Conservation (phyloP, 2,888 invertebrate species). For the Sylvicola fuscatus region DNA sequence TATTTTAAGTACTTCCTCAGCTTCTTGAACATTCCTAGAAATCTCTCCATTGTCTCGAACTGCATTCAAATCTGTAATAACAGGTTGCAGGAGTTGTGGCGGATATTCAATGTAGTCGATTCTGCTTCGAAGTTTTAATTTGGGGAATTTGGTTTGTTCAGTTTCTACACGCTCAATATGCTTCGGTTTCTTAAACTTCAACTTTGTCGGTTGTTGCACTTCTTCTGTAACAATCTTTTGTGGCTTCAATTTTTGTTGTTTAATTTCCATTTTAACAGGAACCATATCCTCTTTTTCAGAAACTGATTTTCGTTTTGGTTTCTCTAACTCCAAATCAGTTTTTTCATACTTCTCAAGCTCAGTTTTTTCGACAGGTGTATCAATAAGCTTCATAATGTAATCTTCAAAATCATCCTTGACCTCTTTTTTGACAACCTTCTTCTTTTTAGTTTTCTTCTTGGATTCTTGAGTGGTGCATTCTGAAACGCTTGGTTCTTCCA, state of each 20-base stretch:
- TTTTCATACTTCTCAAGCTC: conserved; percentile 22
- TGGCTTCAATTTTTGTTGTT: no score
- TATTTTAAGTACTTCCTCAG: conserved; percentile 37
- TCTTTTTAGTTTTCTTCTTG: background rate
- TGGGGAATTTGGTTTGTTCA: conserved; percentile 33
- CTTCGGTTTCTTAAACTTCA: conserved; percentile 27
- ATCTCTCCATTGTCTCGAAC: conserved; percentile 41
- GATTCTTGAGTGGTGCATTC: background rate
- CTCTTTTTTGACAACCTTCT: no score
- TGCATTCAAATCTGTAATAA: conserved; percentile 32
- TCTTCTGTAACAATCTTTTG: no score
- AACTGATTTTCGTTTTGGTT: conserved; percentile 9
- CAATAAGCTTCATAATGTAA: no score
- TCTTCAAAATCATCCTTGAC: no score
- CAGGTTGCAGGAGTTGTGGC: conserved; percentile 31
- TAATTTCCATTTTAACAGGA: no score
- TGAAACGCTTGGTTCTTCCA: no score
- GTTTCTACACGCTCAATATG: conserved; percentile 26
- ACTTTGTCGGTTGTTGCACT: conserved; percentile 34
- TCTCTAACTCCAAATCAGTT: conserved; percentile 15
- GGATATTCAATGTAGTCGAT: conserved; percentile 44
- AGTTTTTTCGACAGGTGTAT: conserved; percentile 10
- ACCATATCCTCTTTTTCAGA: no score
- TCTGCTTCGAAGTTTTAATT: conserved; percentile 43
- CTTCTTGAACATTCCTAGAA: conserved; percentile 51